Base-by-base conservation (phyloP, 2,113 vertebrate species). In the Nannobrachium achirus region DNA sequence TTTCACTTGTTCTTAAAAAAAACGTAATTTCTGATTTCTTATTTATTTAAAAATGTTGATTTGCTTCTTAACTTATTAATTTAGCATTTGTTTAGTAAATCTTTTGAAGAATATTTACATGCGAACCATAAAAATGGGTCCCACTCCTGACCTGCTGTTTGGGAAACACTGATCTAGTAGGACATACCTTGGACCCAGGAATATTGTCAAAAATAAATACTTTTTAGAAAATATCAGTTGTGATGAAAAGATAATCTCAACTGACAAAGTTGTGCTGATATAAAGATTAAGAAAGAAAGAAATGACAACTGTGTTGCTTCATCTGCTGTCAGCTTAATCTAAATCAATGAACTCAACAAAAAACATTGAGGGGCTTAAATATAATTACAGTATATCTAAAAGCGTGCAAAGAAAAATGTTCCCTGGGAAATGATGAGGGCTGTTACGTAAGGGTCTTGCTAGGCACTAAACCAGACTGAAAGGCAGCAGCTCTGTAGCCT, bases 341-440 rank as follows among this genome's bases (percentile, higher is more conserved):
- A 66, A 80, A 82, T 85, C 76, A 76, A 83, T 78, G 79, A 79
- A 70, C 63, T 74, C 81, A 83, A 85, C 73, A 84, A 77, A 83
- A 25, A 85, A 81, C 70, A 86, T 51, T 7, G 20, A 78, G 57
- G 66, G 75, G 66, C 57, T 72, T 68, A 59, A 75, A 78, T 69
- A 69, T 82, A 90, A 88, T 89, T 86, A n/a, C n/a, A n/a, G n/a
- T n/a, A 85, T 64, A 51, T 39, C 60, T 78, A 83, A 83, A 70
- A 81, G 72, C 68, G 71, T 73, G 72, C 55, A 14, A 80, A 72
- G 64, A 64, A 64, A 76, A 79, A 79, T 70, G 65, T 75, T 83
- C 79, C 71, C 44, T 41, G 67, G 63, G 69, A 76, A 82, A 78
- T 14, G 14, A 72, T 58, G 55, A 74, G 76, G 57, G 55, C 3